Conservation (phyloP, 2,797 vertebrate species). For the Alosa sapidissima region DNA sequence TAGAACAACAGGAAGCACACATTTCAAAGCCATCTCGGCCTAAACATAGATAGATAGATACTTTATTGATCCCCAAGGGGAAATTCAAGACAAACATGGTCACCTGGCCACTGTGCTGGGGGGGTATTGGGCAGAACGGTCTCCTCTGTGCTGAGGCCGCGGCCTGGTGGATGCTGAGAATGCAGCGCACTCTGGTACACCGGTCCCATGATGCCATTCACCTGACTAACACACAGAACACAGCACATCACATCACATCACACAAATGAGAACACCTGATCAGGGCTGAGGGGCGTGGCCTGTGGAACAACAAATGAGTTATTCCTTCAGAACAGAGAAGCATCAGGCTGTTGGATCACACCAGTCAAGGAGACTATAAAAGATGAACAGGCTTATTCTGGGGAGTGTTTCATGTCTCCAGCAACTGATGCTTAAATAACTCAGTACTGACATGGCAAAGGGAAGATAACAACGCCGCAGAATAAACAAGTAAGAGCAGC, state of each 20-base stretch:
- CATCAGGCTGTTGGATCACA: background rate
- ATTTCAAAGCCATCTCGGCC: no score
- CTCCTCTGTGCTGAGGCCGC: conserved; percentile 84
- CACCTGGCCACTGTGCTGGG: conserved; percentile 97
- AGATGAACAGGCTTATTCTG: background rate
- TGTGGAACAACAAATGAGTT: background rate
- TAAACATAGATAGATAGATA: no score
- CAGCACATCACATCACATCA: background rate
- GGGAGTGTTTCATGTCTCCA: background rate
- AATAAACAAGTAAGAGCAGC: background rate
- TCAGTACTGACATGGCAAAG: background rate
- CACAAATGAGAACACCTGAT: background rate
- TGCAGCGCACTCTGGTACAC: conserved; percentile 91
- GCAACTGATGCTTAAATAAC: background rate
- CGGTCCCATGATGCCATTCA: conserved; percentile 93
- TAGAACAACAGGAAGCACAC: no score
- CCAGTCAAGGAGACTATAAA: no score
- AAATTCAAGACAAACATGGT: conserved; percentile 32
- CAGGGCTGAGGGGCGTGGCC: background rate
- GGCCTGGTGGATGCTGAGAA: conserved; percentile 78
- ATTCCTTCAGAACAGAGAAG: background rate
- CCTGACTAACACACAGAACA: conserved; percentile 75
- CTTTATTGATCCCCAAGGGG: no score
- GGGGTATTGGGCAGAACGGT: conserved; percentile 87
- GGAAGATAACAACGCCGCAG: background rate